Conservation (phyloP, 2,888 invertebrate species). For the Venusia cambrica region DNA sequence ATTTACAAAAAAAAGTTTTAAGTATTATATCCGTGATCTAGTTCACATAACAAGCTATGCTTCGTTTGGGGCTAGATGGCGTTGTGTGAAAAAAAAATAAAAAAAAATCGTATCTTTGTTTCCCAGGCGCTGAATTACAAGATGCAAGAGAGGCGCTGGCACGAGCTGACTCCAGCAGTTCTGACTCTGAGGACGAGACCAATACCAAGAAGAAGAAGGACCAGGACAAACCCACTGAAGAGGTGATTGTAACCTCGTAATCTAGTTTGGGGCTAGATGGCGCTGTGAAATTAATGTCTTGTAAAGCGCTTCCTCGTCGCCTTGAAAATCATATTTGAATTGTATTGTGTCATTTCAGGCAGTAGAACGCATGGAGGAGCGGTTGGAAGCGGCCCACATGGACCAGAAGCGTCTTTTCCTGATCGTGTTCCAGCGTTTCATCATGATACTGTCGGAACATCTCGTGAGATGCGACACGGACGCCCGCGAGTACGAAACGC, state of each 20-base stretch:
- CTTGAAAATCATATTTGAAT: too few species aligned
- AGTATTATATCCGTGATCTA: too few species aligned
- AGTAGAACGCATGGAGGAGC: conserved; percentile 97
- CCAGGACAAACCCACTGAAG: conserved; percentile 83
- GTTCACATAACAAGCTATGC: too few species aligned
- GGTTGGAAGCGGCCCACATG: conserved; percentile 95
- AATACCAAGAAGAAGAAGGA: conserved; percentile 78
- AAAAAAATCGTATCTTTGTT: too few species aligned
- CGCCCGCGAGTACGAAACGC: conserved; percentile 94
- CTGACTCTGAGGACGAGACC: conserved; percentile 90
- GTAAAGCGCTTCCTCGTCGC: too few species aligned
- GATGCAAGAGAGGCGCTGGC: conserved; percentile 94
- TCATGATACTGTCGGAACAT: conserved; percentile 98
- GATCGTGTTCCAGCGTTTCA: conserved; percentile 98
- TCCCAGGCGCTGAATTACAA: conserved; percentile 85
- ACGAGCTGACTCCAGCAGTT: conserved; percentile 89
- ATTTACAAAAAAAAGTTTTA: too few species aligned
- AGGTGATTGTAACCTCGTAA: conserved; percentile 72
- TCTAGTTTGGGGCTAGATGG: too few species aligned
- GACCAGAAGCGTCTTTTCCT: conserved; percentile 98
- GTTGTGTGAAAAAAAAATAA: too few species aligned
- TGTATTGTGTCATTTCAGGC: conserved; percentile 76
- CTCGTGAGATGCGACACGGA: conserved; percentile 96
- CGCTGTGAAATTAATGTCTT: too few species aligned
- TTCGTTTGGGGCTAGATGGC: too few species aligned